phyloP scores from a whole-genome alignment of 2,888 invertebrate genomes.

The Agriotes lineatus region DNA sequence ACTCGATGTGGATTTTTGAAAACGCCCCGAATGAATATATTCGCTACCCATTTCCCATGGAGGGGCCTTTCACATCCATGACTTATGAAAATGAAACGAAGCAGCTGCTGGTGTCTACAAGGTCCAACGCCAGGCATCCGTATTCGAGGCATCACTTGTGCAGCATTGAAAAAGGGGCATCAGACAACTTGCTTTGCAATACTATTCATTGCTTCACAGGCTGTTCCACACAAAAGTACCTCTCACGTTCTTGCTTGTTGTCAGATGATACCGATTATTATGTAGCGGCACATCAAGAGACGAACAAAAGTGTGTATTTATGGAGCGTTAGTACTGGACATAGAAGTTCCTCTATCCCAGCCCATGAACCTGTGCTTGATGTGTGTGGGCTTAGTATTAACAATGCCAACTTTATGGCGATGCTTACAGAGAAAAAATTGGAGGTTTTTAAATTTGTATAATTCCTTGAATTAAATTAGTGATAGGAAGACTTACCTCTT shows the following conservation, averaged over 20 bases:
- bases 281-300: conserved; percentile 82
- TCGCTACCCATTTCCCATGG: conserved; percentile 71
- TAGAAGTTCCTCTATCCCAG: conserved; percentile 70
- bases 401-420: conserved; percentile 71
- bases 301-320: conserved; percentile 73
- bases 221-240: conserved; percentile 74
- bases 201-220: conserved; percentile 75
- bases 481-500: too few species aligned
- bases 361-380: conserved; percentile 77
- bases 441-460: conserved; percentile 71
- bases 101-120: conserved; percentile 77
- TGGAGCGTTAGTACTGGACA: conserved; percentile 73
- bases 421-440: conserved; percentile 76
- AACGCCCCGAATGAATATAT: conserved; percentile 63
- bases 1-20: conserved; percentile 77
- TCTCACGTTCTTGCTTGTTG: conserved; percentile 75
- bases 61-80: conserved; percentile 83
- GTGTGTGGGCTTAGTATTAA: conserved; percentile 72
- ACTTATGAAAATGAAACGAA: conserved; percentile 75
- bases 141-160: conserved; percentile 71
- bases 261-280: conserved; percentile 71
- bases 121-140: conserved; percentile 72
- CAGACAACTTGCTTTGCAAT: conserved; percentile 69
- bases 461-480: background rate
- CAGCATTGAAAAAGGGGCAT: conserved; percentile 66